Base-by-base conservation (phyloP, 2,888 invertebrate genomes). In the Epirrita christyi region DNA sequence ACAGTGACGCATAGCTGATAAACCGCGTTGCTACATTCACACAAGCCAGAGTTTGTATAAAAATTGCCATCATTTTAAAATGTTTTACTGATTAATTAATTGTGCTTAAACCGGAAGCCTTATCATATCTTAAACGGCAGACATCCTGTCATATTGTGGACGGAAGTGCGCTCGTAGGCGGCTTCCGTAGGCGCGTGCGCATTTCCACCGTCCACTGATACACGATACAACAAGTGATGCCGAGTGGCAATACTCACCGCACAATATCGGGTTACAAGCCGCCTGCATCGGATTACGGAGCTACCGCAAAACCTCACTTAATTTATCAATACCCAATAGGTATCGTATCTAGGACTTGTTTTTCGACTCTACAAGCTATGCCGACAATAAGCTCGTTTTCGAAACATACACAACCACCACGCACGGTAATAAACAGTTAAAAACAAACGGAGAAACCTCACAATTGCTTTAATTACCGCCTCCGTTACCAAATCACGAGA, bases 401-500 rank as follows among this genome's bases (percentile, higher is more conserved):
- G 67, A 59, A 74, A 74, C 78, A 73, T 77, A 79, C 69, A 74
- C 80, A 85, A 79, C 79, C 83, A 81, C 74, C 75, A 64, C 65
- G 68, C 68, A 14, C 34, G 61, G 76, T 77, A 82, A 83, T 87
- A 87, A 88, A 88, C 88, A 81, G 82, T 86, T 83, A 83, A 83
- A 87, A 86, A 87, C 85, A 85, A 88, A 86, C 78, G 79, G 77
- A 81, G 86, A 85, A 86, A 83, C 85, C 88, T 80, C 84, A 85
- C 86, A 87, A 88, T 83, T 85, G 81, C 81, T 83, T 80, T 89
- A 90, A 89, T 90, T 91, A 86, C 85, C 81, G 80, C 78, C 83
- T 84, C 80, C 75, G 85, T 87, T 85, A 88, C 88, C 86, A 86
- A 89, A 90, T 88, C 87, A 88, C 84, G 83, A 86, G 87, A 86